Conservation (phyloP, 53 echinoderm and acorn worm species). For the Actinopyga echinites region DNA sequence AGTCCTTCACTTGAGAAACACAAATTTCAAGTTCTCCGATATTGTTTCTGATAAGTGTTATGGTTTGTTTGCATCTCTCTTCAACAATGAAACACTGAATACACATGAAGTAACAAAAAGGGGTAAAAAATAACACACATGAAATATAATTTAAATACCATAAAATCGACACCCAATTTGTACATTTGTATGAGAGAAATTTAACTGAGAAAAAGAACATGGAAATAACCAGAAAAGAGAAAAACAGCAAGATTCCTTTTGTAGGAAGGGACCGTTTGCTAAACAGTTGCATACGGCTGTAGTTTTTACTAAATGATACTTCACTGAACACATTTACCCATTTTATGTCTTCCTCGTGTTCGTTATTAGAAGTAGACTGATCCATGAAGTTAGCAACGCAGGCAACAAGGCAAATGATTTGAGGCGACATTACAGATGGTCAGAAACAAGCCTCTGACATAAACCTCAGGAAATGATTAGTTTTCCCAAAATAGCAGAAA, state of each 20-base stretch:
- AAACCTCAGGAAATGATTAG: background rate
- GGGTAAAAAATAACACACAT: background rate
- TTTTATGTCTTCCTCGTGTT: no score
- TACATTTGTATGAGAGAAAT: background rate
- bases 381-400: background rate
- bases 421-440: background rate
- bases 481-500: background rate
- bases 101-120: constrained; percentile 4
- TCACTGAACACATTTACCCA: no score
- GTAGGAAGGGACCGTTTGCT: no score
- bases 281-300: no score
- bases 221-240: no score
- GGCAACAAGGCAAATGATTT: background rate
- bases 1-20: background rate
- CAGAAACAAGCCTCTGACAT: background rate
- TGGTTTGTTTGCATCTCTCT: background rate
- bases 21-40: background rate
- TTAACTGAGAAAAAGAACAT: no score
- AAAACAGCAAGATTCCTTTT: no score
- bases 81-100: background rate
- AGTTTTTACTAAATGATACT: no score
- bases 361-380: background rate
- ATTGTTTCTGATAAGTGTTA: background rate
- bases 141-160: background rate
- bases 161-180: background rate